A percentile compares a stretch with the other conserved stretches of the same genome.
Evolutionary conservation across 2,888 invertebrate species (phyloP).

Genomic region (Campaea margaritaria): DNA sequence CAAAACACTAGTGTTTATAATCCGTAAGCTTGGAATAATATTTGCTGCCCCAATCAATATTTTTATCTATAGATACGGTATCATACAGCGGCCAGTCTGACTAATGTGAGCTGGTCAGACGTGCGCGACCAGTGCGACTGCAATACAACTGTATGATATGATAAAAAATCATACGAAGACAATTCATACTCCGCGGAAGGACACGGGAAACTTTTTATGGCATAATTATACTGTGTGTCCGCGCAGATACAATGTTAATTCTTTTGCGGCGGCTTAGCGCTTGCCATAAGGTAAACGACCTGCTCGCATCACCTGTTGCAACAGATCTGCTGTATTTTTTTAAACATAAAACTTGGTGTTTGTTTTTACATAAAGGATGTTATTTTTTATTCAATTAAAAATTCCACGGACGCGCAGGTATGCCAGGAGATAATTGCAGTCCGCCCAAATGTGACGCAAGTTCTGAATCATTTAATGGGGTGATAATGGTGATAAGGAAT

Average conservation of each 20-base stretch:
- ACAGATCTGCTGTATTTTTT: too few species aligned
- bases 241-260: too few species aligned
- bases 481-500: slow-evolving; percentile 15
- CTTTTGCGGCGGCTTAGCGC: too few species aligned
- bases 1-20: slow-evolving; percentile 7
- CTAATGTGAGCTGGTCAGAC: slow-evolving; percentile 1
- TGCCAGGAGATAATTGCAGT: slow-evolving; percentile 3
- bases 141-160: not conserved
- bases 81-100: slow-evolving; percentile 7
- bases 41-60: slow-evolving; percentile 23
- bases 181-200: too few species aligned
- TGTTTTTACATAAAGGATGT: too few species aligned
- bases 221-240: too few species aligned
- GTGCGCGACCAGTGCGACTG: slow-evolving; percentile 4
- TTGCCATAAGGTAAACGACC: not conserved
- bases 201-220: too few species aligned
- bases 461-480: slow-evolving; percentile 22
- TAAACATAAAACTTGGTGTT: too few species aligned
- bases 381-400: too few species aligned
- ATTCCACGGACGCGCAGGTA: slow-evolving; percentile 1
- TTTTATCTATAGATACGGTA: slow-evolving; percentile 27
- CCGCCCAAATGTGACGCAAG: slow-evolving; percentile 27
- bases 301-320: not conserved
- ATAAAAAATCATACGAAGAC: not conserved
- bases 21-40: slow-evolving; percentile 13